Evolutionary conservation across 1,140 invertebrate genomes (phyloP).

Genomic region (Rhagoletis zephyria): DNA sequence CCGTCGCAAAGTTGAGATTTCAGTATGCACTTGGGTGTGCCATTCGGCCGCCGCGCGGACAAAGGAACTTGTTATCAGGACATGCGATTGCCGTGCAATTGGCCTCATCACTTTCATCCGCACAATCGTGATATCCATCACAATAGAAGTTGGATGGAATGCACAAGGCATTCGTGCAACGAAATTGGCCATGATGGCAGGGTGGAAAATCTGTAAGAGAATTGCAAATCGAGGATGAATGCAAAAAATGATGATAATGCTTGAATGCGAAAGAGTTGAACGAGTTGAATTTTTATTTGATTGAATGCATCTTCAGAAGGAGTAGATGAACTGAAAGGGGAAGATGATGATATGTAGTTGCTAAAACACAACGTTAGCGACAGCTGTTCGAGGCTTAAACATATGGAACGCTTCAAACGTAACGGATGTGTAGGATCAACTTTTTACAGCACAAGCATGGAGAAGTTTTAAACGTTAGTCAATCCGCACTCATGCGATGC

Average conservation of each 20-base stretch:
- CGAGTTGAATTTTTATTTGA: neutral
- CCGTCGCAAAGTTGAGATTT: conserved; percentile 91
- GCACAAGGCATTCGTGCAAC: conserved; percentile 93
- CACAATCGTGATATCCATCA: conserved; percentile 88
- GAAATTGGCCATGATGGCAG: conserved; percentile 92
- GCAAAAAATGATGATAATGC: neutral
- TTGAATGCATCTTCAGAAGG: neutral
- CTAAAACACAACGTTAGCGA: neutral
- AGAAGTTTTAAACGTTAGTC: neutral
- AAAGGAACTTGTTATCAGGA: conserved; percentile 92
- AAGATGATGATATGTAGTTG: neutral
- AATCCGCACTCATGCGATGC: neutral
- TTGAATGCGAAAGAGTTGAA: too few relatives aligned
- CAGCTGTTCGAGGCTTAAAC: neutral
- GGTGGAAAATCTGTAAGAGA: conserved; percentile 83
- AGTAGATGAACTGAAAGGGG: neutral
- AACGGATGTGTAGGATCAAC: too few relatives aligned
- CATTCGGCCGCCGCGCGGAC: conserved; percentile 82
- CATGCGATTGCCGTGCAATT: conserved; percentile 92
- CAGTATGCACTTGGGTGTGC: conserved; percentile 88
- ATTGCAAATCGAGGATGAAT: conserved; percentile 10
- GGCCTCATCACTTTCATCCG: conserved; percentile 90
- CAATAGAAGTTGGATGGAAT: conserved; percentile 88
- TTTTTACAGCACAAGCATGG: neutral
- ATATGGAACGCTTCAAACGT: neutral